Conservation (phyloP, 2,113 vertebrate genomes). For the Oceanodroma tethys region DNA sequence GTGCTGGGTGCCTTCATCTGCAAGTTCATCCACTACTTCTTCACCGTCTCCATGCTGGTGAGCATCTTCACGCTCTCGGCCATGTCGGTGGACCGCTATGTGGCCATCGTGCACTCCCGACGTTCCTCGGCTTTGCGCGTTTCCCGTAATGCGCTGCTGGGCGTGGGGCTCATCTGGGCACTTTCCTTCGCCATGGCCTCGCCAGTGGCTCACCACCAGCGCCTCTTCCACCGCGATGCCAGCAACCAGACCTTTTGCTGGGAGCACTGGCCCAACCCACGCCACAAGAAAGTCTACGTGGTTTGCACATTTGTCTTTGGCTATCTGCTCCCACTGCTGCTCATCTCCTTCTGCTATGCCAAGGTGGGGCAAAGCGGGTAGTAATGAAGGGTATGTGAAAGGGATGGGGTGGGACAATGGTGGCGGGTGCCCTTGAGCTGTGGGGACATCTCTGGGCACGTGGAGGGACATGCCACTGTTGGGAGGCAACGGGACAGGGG, state of each 20-base stretch:
- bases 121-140: constrained; percentile 86
- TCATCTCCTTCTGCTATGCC: constrained; percentile 96
- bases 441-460: background rate
- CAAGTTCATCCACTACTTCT: constrained; percentile 95
- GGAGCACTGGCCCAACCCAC: constrained; percentile 86
- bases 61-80: constrained; percentile 95
- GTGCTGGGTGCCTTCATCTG: constrained; percentile 92
- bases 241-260: constrained; percentile 92
- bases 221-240: constrained; percentile 72
- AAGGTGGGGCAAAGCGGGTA: constrained; percentile 79
- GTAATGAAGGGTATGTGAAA: background rate
- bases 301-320: constrained; percentile 92
- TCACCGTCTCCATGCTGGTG: constrained; percentile 96
- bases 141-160: constrained; percentile 82
- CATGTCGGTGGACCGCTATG: constrained; percentile 96
- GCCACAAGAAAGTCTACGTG: constrained; percentile 88
- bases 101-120: constrained; percentile 95
- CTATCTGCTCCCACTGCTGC: constrained; percentile 89
- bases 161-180: constrained; percentile 88
- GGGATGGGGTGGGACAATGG: rapidly evolving
- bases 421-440: background rate
- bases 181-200: constrained; percentile 90
- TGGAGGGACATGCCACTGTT: background rate
- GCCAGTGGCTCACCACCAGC: constrained; percentile 89
- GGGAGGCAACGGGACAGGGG: background rate